Evolutionary conservation across 2,113 vertebrate genomes (phyloP).

Genomic region (Lagopus leucura): DNA sequence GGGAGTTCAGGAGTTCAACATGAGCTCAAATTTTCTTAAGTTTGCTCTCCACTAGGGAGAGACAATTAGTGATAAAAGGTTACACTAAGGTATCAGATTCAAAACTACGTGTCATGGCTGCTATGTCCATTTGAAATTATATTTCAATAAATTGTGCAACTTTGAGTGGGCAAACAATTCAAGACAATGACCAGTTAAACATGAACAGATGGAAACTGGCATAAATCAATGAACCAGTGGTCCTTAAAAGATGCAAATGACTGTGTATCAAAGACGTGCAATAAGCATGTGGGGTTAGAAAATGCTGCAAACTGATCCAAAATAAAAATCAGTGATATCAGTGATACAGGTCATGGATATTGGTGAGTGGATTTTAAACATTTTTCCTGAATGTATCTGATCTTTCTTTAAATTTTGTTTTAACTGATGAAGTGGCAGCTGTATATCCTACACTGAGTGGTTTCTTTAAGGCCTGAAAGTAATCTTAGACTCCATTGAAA

Average conservation of each 20-base stretch:
- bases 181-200: neutral
- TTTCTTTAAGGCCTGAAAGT: neutral
- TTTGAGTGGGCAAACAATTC: neutral
- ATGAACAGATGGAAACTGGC: neutral
- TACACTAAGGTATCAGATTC: neutral
- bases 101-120: neutral
- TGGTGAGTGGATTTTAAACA: rapidly evolving
- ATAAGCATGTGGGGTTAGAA: neutral
- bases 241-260: neutral
- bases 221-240: neutral
- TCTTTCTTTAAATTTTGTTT: neutral
- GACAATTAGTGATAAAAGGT: neutral
- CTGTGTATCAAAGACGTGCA: neutral
- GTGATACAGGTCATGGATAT: neutral
- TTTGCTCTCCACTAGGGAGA: neutral
- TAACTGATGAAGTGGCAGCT: neutral
- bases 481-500: neutral
- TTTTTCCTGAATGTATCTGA: neutral
- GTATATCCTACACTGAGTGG: rapidly evolving
- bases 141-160: neutral
- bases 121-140: neutral
- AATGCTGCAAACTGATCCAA: neutral
- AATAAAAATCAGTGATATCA: neutral
- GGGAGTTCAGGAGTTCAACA: neutral
- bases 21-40: neutral